Percentiles rank a stretch among this genome's conserved stretches.
Evolutionary conservation across 2,888 invertebrate genomes (phyloP).

Genomic region (Allacma fusca): DNA sequence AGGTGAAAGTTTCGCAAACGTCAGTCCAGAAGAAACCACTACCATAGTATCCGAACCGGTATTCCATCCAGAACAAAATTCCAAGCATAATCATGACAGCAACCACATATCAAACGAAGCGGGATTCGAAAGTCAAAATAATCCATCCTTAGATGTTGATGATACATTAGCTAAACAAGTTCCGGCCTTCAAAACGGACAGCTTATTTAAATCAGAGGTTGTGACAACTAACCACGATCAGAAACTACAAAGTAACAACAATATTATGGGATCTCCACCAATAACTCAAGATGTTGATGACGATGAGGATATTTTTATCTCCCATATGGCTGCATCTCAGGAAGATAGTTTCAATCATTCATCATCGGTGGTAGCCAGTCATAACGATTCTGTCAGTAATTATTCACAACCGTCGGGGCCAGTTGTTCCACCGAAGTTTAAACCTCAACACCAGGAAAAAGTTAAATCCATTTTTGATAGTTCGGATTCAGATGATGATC

Average conservation of each 20-base stretch:
- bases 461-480: constrained; percentile 60
- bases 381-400: no score
- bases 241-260: not conserved
- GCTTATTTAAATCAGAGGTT: not conserved
- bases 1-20: no score
- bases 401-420: not conserved
- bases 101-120: no score
- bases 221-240: not conserved
- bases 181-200: not conserved
- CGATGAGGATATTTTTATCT: not conserved
- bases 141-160: no score
- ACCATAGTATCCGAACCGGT: no score
- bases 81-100: no score
- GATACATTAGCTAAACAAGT: no score
- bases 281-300: not conserved
- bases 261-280: not conserved
- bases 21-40: no score
- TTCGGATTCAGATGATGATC: constrained; percentile 59
- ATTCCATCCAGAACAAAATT: no score
- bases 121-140: no score
- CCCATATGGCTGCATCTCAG: not conserved
- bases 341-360: no score
- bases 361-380: no score
- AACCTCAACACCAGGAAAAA: not conserved
- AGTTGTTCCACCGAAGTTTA: not conserved